These are phyloP conservation scores for Agelastica alni DNA, from an alignment of 2,888 invertebrate genomes.

Conservation along the genomic window DNA sequence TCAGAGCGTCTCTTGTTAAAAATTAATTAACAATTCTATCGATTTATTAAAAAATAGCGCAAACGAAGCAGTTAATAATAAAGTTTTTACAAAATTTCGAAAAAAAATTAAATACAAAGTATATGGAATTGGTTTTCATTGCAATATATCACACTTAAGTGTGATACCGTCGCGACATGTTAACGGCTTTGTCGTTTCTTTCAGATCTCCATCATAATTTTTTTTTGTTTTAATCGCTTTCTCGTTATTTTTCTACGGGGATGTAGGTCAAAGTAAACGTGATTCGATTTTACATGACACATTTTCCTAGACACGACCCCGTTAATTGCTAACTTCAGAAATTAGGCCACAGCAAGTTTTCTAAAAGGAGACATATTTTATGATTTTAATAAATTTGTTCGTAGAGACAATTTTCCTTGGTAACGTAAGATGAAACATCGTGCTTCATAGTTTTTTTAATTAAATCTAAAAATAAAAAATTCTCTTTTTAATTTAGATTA, in stretches of 20 bases:
- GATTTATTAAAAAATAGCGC: no score
- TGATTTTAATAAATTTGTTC: constrained; percentile 1
- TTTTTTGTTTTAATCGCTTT: constrained; percentile 18
- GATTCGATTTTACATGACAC: constrained; percentile 23
- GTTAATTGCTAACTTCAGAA: constrained; percentile 13
- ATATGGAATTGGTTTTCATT: no score
- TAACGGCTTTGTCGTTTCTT: constrained; percentile 19
- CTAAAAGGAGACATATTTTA: constrained; percentile 1
- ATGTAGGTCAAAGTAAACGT: constrained; percentile 24
- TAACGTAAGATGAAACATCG: no score
- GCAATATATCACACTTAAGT: no score
- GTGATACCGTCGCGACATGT: constrained; percentile 22
- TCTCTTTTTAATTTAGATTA: no score
- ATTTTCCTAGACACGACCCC: constrained; percentile 13
- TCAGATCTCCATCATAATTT: constrained; percentile 14
- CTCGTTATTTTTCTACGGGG: constrained; percentile 19
- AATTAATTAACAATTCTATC: no score
- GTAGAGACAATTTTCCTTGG: background rate
- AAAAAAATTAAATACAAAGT: no score
- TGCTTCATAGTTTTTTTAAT: no score
- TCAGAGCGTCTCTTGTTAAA: no score
- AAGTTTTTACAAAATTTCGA: no score
- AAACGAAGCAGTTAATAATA: no score
- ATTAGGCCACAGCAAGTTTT: constrained; percentile 12
- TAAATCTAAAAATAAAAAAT: no score